Evolutionary conservation across 2,113 vertebrate genomes (phyloP).

Genomic region (Caranx ignobilis): DNA sequence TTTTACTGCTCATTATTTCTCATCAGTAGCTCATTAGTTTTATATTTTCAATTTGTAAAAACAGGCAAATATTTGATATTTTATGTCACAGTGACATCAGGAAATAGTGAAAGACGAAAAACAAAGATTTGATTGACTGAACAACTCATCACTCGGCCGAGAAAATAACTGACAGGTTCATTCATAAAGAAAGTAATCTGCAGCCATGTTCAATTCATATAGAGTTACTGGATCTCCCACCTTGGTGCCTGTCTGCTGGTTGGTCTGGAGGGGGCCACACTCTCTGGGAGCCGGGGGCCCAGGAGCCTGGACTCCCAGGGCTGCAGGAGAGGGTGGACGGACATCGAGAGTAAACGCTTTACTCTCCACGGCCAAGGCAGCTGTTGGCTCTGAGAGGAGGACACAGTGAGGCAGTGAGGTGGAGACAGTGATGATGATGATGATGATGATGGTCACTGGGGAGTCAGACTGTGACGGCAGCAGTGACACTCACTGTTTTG

Average conservation of each 20-base stretch:
- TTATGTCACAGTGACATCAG: too few relatives aligned
- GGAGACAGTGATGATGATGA: background rate
- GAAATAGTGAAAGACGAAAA: too few relatives aligned
- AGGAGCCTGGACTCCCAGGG: slow-evolving; percentile 36
- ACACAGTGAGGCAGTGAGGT: background rate
- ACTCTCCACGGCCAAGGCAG: slow-evolving; percentile 77
- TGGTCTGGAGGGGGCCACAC: slow-evolving; percentile 14
- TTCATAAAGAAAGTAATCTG: background rate
- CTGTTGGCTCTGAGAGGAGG: slow-evolving; percentile 69
- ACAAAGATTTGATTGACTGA: background rate
- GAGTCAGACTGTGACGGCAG: background rate
- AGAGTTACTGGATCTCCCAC: slow-evolving; percentile 31
- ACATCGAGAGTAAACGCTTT: slow-evolving; percentile 61
- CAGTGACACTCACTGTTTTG: slow-evolving; percentile 77
- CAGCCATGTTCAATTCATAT: background rate
- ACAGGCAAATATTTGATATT: background rate
- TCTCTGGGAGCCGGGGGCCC: slow-evolving; percentile 37
- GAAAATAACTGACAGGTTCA: background rate
- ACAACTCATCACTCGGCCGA: background rate
- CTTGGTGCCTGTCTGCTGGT: slow-evolving; percentile 63
- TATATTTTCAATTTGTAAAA: background rate
- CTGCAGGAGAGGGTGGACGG: slow-evolving; percentile 66
- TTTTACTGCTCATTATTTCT: background rate
- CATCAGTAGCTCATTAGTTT: background rate
- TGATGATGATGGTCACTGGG: background rate